Evolutionary conservation across 2,113 vertebrate species (phyloP), one percentile per base, ranked within the genome.

Genomic region (Hoplias malabaricus): DNA sequence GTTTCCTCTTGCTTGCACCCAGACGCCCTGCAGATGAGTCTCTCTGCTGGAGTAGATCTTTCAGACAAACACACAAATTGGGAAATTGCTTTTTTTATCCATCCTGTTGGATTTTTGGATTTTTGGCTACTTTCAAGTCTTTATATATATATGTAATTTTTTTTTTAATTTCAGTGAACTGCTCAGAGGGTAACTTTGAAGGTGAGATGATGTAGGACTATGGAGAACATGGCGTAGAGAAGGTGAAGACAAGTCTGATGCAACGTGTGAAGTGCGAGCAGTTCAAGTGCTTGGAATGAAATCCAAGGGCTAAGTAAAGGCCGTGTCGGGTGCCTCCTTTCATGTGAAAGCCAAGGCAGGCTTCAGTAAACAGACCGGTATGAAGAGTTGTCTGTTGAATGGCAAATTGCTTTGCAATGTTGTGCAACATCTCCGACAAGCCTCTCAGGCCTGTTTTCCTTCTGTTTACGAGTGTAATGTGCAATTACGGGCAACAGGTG

Each of bases 11-110:
- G 67, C 83, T 84, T 84, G 48, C 68, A 40, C 86, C 82, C 87
- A 88, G 87, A 90, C 84, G 81, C 79, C 67, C n/a, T 78, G 68
- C 84, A 79, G 90, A 92, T 91, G 90, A 90, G 88, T 86, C n/a
- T 78, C 67, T 50, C 46, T 34, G 42, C 75, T 29, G 43, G 68
- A 75, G 81, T 78, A 77, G 75, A 27, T 80, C 75, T 86, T 82
- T 83, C 31, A 61, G 34, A 43, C 56, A 73, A 77, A 77, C 40
- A 53, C 40, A 69, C 40, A 72, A 71, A 71, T 65, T 71, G 50
- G 19, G 65, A 75, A 65, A 34, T 77, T 71, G 65, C 13, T 53
- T 80, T 80, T 46, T 67, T 73, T n/a, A n/a, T n/a, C n/a, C n/a
- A n/a, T n/a, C 16, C 19, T 73, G 69, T 53, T 81, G 53, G 42